These are phyloP conservation scores for Anthopleura xanthogrammica DNA, from an alignment of 92 coral and sea anemone species.

Conservation along the genomic window DNA sequence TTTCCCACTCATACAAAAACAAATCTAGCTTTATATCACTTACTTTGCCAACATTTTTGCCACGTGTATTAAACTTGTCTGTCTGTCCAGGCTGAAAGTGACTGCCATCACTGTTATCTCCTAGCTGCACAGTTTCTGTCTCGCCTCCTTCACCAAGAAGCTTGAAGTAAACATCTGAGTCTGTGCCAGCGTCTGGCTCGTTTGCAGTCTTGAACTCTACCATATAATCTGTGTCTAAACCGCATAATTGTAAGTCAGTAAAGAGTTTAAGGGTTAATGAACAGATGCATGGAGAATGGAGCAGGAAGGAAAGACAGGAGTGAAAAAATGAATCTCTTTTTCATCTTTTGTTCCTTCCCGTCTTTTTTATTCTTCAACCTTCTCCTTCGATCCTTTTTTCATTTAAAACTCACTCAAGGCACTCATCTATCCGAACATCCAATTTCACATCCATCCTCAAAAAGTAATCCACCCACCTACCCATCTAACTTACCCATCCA, in stretches of 20 bases:
- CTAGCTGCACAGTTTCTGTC: slow-evolving; percentile 51
- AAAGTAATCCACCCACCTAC: too few relatives aligned
- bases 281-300: too few relatives aligned
- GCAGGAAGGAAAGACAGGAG: background rate
- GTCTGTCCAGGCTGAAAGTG: slow-evolving; percentile 66
- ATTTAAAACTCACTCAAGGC: too few relatives aligned
- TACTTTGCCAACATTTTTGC: slow-evolving; percentile 74
- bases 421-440: too few relatives aligned
- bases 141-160: slow-evolving; percentile 72
- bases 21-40: background rate
- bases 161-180: slow-evolving; percentile 66
- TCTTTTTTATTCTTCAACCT: too few relatives aligned
- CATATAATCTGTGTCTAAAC: slow-evolving; percentile 68
- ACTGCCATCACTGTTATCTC: slow-evolving; percentile 48
- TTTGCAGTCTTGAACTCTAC: slow-evolving; percentile 72
- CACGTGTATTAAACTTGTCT: slow-evolving; percentile 65
- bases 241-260: background rate
- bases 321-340: background rate
- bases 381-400: too few relatives aligned
- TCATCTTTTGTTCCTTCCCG: too few relatives aligned
- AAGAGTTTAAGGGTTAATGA: too few relatives aligned
- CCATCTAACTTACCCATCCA: too few relatives aligned
- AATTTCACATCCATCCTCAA: too few relatives aligned
- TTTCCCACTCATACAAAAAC: background rate
- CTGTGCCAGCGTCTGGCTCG: slow-evolving; percentile 70